Base-by-base conservation (phyloP, 2,797 vertebrate genomes). In the Acipenser ruthenus region DNA sequence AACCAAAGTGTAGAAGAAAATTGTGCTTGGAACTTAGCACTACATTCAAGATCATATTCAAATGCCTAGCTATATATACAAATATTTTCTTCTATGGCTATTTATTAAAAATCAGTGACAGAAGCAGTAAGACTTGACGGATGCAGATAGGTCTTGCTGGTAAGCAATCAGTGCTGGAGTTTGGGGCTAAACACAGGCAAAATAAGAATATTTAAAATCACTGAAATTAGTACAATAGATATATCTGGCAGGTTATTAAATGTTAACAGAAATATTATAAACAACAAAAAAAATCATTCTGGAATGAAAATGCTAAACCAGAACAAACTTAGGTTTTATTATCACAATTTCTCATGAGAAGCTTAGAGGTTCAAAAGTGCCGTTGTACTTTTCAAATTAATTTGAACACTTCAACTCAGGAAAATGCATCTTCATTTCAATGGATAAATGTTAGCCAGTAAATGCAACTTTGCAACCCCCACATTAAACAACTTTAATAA, bases 1-100 rank as follows among this genome's bases (percentile, higher is more conserved):
- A 70, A 58, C 6, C 37, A 7, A 13, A 65, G 51, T 23, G 4
- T 52, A 65, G 15, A 13, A 67, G 69, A 12, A 7, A 74, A 72
- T 72, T 80, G 75, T 78, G 84, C 87, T 90, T 86, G 89, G 87
- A 91, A 88, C 87, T 87, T 87, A 76, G 82, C 87, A 87, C 87
- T 90, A 92, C 90, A 91, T 91, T 91, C 89, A 89, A 78, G 79
- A 89, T 79, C 77, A 81, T 75, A 78, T 78, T 82, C 72, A 80
- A 55, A 55, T 55, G 53, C n/a, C n/a, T 6, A 80, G 85, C 78
- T 87, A 86, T 80, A 86, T 76, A 75, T 84, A 82, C 85, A 80
- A 84, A 83, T 75, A 79, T 76, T 80, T 78, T 79, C 78, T 78
- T 82, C 69, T 72, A 68, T 3, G 65, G 60, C 62, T 60, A 64